These are phyloP conservation scores for Patagioenas fasciata DNA, from an alignment of 2,113 vertebrate genomes.

Conservation along the genomic window DNA sequence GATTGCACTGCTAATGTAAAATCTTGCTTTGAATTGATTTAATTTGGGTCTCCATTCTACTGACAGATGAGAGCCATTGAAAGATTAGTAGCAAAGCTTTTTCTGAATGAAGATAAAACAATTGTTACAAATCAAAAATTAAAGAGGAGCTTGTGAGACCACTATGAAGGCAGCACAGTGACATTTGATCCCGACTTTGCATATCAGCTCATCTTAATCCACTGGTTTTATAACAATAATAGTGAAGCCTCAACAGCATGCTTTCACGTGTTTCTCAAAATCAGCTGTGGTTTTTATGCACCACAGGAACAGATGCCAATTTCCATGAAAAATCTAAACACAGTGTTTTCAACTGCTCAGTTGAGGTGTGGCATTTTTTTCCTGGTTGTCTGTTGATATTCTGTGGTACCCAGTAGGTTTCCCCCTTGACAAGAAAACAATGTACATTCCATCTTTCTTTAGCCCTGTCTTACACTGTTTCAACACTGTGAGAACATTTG, in stretches of 20 bases:
- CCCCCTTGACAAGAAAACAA: background rate
- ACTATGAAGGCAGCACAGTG: background rate
- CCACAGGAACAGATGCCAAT: background rate
- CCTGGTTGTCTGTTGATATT: background rate
- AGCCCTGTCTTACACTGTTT: background rate
- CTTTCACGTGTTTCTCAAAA: background rate
- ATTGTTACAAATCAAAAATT: background rate
- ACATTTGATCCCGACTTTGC: background rate
- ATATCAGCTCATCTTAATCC: background rate
- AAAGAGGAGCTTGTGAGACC: background rate
- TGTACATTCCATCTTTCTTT: background rate
- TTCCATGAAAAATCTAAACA: background rate
- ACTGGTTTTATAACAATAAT: background rate
- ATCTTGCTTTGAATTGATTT: conserved; percentile 33
- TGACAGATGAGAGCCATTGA: background rate
- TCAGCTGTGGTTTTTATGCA: background rate
- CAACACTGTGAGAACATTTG: background rate
- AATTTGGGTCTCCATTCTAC: background rate
- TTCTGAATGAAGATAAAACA: background rate
- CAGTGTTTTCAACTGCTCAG: background rate
- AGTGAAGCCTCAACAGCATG: background rate
- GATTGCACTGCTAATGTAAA: background rate
- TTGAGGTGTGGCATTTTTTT: background rate
- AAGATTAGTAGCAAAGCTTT: background rate
- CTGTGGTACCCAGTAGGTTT: background rate